Conservation (phyloP, 2,113 vertebrate genomes). For the Seriola aureovittata region DNA sequence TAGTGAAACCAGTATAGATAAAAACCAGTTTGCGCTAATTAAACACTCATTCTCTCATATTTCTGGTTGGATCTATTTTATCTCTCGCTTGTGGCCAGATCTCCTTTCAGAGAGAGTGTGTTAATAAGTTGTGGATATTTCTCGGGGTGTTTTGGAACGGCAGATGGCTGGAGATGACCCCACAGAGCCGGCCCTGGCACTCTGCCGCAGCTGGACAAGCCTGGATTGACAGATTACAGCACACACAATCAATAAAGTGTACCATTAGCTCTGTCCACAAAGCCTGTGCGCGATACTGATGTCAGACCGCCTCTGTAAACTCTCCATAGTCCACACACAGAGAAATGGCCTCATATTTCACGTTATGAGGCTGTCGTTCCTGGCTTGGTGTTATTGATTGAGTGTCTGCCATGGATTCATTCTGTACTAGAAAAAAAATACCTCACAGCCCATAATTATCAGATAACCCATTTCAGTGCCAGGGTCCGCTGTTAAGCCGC, state of each 20-base stretch:
- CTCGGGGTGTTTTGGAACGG: conserved; percentile 21
- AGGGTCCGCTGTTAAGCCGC: conserved; percentile 35
- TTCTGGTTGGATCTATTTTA: conserved; percentile 2
- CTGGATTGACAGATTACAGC: conserved; percentile 75
- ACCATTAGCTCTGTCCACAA: conserved; percentile 74
- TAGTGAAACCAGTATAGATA: not conserved
- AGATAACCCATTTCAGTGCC: conserved; percentile 43
- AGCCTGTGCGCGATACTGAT: conserved; percentile 60
- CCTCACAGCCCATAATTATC: conserved; percentile 31
- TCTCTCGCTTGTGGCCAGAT: not conserved
- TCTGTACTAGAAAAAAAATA: conserved; percentile 29
- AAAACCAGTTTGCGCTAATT: not conserved
- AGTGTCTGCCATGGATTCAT: conserved; percentile 35
- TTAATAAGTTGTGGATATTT: conserved; percentile 24
- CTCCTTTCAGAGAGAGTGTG: conserved; percentile 39
- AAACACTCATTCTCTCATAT: conserved; percentile 11
- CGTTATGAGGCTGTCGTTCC: conserved; percentile 37
- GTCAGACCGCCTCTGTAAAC: conserved; percentile 55
- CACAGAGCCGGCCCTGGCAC: conserved; percentile 25
- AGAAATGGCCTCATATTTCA: conserved; percentile 58
- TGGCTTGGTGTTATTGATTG: conserved; percentile 59
- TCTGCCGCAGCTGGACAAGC: conserved; percentile 59
- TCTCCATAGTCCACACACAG: conserved; percentile 46
- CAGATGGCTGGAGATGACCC: conserved; percentile 77
- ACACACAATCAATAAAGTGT: conserved; percentile 73